Percentiles rank a stretch among this genome's conserved stretches.
Evolutionary conservation across 2,113 vertebrate species (phyloP).

Genomic region (Numida meleagris): DNA sequence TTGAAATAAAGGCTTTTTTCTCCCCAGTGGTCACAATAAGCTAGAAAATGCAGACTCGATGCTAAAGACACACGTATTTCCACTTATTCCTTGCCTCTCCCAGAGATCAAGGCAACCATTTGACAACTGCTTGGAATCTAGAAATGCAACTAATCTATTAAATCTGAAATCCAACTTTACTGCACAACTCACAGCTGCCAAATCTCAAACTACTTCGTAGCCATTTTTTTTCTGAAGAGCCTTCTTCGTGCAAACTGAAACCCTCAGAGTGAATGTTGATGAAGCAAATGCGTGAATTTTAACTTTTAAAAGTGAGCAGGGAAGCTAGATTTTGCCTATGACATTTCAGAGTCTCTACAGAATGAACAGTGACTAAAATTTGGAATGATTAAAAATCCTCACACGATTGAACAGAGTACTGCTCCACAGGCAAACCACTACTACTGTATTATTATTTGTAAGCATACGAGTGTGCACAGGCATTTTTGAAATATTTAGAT

Average conservation of each 20-base stretch:
- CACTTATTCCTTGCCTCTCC: conserved; percentile 12
- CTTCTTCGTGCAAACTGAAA: neutral
- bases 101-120: conserved; percentile 39
- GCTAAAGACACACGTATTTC: neutral
- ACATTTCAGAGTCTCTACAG: neutral
- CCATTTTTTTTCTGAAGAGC: neutral
- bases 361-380: neutral
- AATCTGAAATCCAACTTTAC: conserved; percentile 42
- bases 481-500: neutral
- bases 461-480: neutral
- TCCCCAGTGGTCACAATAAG: conserved; percentile 16
- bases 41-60: conserved; percentile 13
- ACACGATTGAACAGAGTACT: neutral
- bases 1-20: neutral
- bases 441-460: neutral
- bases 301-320: neutral
- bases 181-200: conserved; percentile 15
- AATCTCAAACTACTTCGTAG: conserved; percentile 25
- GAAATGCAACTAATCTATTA: conserved; percentile 56
- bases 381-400: neutral
- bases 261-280: neutral
- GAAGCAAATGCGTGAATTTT: neutral
- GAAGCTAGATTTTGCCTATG: neutral
- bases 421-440: neutral
- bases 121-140: conserved; percentile 35